Base-by-base conservation (phyloP, 1,140 invertebrate species). In the Nephila pilipes region DNA sequence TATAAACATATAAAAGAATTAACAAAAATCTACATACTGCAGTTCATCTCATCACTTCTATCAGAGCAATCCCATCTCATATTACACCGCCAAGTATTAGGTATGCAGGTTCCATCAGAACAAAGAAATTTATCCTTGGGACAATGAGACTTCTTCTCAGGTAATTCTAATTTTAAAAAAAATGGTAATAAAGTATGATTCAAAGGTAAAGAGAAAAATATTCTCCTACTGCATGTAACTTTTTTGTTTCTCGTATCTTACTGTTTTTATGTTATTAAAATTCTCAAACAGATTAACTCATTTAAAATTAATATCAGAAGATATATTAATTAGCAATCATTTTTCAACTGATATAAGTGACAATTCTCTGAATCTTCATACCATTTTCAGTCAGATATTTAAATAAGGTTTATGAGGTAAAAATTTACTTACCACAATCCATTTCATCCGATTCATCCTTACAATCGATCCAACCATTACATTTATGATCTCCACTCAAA, bases 401-500 rank as follows among this genome's bases (percentile, higher is more conserved):
- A 46, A 46, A 46, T 46, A 46, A 46, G 38, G 38, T 46, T 46
- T 46, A 6, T 10, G 12, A 4, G 46, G 12, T 20, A 75, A 18
- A 36, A 75, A 92, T 25, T 16, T 65, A n/a, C 75, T 83, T 79
- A 91, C 95, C 95, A 94, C 96, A 97, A 69, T 96, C 96, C 0
- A 94, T n/a, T 94, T 97, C 97, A 94, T 97, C 97, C 5, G 95
- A 95, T 46, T 95, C 96, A 94, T 97, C 97, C 46, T 95, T 95
- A 94, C 97, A 97, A 83, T 97, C 96, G n/a, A 95, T 95, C 32
- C 96, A 95, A 8, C 96, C 96, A 94, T 97, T 96, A 95, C 97
- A 97, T 58, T 94, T 95, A 16, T 94, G 93, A 25, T 75, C 81
- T 32, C 88, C 58, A 12, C 93, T 94, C 20, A 96, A 81, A 91